Evolutionary conservation across 2,888 invertebrate genomes (phyloP), one percentile per base, ranked within the genome.

Genomic region (Torymus aiolomorphi): DNA sequence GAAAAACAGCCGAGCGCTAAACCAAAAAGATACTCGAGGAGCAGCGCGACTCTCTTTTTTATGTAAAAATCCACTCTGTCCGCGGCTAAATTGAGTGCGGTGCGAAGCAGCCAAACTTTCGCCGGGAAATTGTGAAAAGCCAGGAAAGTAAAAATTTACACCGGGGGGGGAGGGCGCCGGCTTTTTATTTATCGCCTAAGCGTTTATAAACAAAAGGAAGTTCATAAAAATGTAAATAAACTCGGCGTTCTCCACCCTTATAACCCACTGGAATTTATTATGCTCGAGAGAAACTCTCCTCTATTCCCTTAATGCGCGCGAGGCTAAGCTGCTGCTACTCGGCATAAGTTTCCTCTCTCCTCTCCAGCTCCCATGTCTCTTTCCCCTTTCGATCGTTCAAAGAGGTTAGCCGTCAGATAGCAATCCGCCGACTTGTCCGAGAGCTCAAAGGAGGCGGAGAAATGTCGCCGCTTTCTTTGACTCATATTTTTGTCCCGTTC

Each of bases 401-500:
- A 31, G 31, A 31, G 31, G 31, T 31, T 31, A 31, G 31, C 3
- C 31, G 31, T 2, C 31, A 3, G 31, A 31, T 31, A 31, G 31
- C 31, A 5, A 31, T 31, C 5, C 31, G 31, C 31, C 31, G 31
- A 31, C 31, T 31, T 31, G 31, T 31, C 31, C 31, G 31, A 31
- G 31, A 31, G 31, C 31, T 31, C 31, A 31, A 31, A 31, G 31
- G 31, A 2, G 2, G 24, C 24, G 2, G 2, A 3, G 24, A 24
- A 24, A 24, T 3, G 24, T 3, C 2, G 24, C 24, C 24, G 24
- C 5, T 63, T 69, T 74, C 80, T 83, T 83, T 80, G 80, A 71
- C 78, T 82, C 82, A 81, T 81, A 83, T 78, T 82, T 83, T 83
- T 71, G 77, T 82, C 70, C 74, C 61, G 10, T 16, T 54, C 10